Evolutionary conservation across 2,113 vertebrate species (phyloP), one percentile per base, ranked within the genome.

Genomic region (Platysternon megacephalum): DNA sequence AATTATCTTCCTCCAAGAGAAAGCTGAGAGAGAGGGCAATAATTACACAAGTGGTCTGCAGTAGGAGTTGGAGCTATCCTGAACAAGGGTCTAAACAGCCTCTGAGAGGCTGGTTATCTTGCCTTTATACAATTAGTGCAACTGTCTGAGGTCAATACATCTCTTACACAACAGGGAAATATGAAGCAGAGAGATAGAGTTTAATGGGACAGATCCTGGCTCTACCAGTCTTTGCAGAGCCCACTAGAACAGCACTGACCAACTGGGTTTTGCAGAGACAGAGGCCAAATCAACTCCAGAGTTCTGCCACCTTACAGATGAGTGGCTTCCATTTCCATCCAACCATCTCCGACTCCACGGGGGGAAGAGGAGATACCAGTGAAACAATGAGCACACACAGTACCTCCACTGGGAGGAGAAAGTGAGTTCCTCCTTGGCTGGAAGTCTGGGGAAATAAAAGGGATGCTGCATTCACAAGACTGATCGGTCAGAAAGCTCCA

Each of bases 81-180:
- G n/a, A 55, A 28, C 61, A n/a, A 58, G 4, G 6, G 29, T 42
- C 21, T 16, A 5, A 1, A n/a, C 0, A 0, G 51, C 6, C 61
- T 87, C 55, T 3, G 21, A 49, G 14, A 79, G 22, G n/a, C 6
- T 2, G 5, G 29, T 72, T 29, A 72, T 10, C 76, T 48, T 26
- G n/a, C n/a, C 84, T 55, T 78, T 44, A 39, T 1, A 5, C 86
- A 91, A 39, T 49, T 52, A 26, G 2, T 48, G 28, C 3, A 46
- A 5, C 7, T 39, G 65, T 65, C 14, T 35, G 32, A 9, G 5
- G 35, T 21, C 65, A 68, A n/a, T 68, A 39, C 9, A 17, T 21
- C 65, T 76, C 86, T 79, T 55, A 82, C 19, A 29, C 3, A n/a
- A 84, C 46, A 48, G 14, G 52, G 14, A 82, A 91, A 52, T 0